Conservation (phyloP, 2,797 vertebrate species). For the Tapera naevia region DNA sequence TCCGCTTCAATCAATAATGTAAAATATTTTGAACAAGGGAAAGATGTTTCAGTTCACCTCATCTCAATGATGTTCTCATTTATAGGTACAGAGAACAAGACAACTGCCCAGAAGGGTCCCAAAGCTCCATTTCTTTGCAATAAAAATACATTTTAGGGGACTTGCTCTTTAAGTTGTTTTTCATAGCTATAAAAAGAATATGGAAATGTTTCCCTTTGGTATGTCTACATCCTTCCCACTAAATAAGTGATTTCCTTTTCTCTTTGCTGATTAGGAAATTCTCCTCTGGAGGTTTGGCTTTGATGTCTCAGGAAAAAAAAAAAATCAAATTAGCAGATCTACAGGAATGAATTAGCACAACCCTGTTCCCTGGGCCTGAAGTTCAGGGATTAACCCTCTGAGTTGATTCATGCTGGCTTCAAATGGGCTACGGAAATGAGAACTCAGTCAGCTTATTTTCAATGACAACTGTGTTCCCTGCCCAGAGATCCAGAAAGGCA, state of each 20-base stretch:
- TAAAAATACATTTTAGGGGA: neutral
- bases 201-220: slow-evolving; percentile 24
- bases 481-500: rapidly evolving
- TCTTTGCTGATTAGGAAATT: slow-evolving; percentile 37
- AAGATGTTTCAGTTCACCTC: neutral
- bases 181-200: slow-evolving; percentile 40
- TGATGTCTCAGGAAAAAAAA: slow-evolving; percentile 35
- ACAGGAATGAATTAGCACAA: neutral
- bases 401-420: neutral
- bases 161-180: neutral
- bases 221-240: slow-evolving; percentile 21
- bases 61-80: neutral
- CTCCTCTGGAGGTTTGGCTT: slow-evolving; percentile 33
- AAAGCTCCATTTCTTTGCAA: neutral
- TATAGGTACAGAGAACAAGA: neutral
- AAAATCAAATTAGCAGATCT: slow-evolving; percentile 36
- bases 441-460: rapidly evolving
- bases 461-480: neutral
- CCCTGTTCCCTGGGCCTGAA: neutral
- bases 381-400: neutral
- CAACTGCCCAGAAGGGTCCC: neutral
- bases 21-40: neutral
- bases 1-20: neutral
- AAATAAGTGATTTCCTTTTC: slow-evolving; percentile 43
- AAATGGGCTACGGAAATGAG: neutral